phyloP scores from a whole-genome alignment of 37 sponge, comb jelly and placozoan species.

The Bolinopsis microptera region DNA sequence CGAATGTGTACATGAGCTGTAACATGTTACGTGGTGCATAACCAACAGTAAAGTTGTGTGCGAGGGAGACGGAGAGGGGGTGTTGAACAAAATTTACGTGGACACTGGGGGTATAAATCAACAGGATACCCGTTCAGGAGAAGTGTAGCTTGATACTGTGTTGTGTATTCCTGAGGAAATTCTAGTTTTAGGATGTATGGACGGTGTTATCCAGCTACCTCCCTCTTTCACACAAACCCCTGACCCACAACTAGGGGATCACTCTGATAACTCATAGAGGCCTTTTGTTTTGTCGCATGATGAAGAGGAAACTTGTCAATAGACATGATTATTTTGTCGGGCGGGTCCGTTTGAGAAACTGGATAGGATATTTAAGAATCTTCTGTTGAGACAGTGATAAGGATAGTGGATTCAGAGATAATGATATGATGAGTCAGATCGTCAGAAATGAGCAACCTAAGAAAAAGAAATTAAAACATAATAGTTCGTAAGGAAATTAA shows the following conservation, averaged over 20 bases:
- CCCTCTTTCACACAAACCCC: constrained; percentile 1
- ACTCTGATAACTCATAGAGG: neutral
- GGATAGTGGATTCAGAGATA: constrained; percentile 59
- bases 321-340: neutral
- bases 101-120: constrained; percentile 85
- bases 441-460: too few species aligned
- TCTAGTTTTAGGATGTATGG: too few species aligned
- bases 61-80: constrained; percentile 87
- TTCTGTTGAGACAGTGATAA: constrained; percentile 1
- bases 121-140: too few species aligned
- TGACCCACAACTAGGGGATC: constrained; percentile 18
- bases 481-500: too few species aligned
- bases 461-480: too few species aligned
- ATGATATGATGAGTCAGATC: constrained; percentile 21
- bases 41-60: constrained; percentile 81
- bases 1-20: constrained; percentile 80
- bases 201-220: constrained; percentile 77
- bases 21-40: constrained; percentile 74
- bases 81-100: constrained; percentile 77
- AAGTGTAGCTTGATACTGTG: constrained; percentile 66
- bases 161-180: constrained; percentile 77
- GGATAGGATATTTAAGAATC: neutral
- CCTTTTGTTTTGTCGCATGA: neutral
- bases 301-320: neutral
- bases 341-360: neutral